Evolutionary conservation across 2,888 invertebrate genomes (phyloP).

Genomic region (Anthophora plumipes): DNA sequence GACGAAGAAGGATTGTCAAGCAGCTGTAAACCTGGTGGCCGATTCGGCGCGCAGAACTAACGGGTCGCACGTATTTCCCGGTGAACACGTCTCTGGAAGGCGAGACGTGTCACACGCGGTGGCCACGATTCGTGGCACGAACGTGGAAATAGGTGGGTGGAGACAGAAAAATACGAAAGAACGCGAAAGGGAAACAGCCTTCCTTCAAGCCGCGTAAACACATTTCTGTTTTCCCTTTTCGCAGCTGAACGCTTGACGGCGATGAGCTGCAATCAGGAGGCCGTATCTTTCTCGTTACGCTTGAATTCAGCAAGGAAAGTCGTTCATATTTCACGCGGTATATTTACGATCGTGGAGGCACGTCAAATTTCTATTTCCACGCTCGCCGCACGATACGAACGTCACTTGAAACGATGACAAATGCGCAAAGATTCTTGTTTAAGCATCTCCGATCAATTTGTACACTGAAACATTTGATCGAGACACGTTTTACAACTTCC

Average conservation of each 20-base stretch:
- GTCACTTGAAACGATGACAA: neutral
- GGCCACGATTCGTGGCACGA: constrained; percentile 25
- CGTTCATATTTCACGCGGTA: constrained; percentile 6
- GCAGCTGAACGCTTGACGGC: constrained; percentile 8
- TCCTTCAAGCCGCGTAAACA: constrained; percentile 20
- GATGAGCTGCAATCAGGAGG: constrained; percentile 31
- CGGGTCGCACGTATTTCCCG: constrained; percentile 37
- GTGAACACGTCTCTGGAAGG: constrained; percentile 31
- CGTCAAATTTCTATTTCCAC: constrained; percentile 26
- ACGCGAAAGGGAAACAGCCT: constrained; percentile 1
- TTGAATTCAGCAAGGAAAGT: neutral
- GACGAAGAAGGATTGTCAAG: constrained; percentile 69
- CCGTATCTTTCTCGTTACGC: constrained; percentile 37
- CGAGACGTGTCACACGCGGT: constrained; percentile 33
- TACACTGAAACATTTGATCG: neutral
- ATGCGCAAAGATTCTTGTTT: neutral
- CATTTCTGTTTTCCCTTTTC: neutral
- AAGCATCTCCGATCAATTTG: neutral
- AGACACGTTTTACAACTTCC: neutral
- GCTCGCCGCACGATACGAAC: neutral
- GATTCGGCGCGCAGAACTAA: constrained; percentile 38
- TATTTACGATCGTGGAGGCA: neutral
- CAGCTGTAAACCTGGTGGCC: constrained; percentile 60
- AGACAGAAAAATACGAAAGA: neutral
- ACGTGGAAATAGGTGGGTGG: neutral